phyloP scores from a whole-genome alignment of 1,140 invertebrate species.

The Lordiphosa clarofinis region DNA sequence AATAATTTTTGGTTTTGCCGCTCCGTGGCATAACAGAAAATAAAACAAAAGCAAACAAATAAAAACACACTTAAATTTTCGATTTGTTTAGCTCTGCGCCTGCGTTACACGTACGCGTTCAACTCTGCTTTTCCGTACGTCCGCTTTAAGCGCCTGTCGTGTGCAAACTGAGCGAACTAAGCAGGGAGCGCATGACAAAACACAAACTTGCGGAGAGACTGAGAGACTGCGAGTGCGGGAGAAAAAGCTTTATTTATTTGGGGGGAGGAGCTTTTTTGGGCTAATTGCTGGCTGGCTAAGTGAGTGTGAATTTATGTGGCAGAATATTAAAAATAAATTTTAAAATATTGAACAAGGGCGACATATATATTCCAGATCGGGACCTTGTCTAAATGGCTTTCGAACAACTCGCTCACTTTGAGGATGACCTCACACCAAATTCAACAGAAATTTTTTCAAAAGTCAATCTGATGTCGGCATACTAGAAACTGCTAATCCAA shows the following conservation, averaged over 20 bases:
- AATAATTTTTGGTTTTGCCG: constrained; percentile 18
- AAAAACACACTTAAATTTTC: constrained; percentile 37
- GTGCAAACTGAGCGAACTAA: constrained; percentile 41
- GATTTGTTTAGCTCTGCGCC: constrained; percentile 37
- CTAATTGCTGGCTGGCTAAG: constrained; percentile 45
- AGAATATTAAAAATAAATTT: constrained; percentile 34
- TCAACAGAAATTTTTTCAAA: constrained; percentile 21
- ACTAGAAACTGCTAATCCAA: constrained; percentile 2
- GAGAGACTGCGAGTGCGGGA: constrained; percentile 11
- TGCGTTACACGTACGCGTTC: constrained; percentile 41
- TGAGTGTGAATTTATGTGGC: constrained; percentile 62
- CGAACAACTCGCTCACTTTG: constrained; percentile 63
- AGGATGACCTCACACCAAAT: constrained; percentile 44
- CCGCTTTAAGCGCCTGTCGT: constrained; percentile 50
- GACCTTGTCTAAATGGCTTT: constrained; percentile 47
- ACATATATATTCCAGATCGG: constrained; percentile 47
- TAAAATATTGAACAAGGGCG: constrained; percentile 22
- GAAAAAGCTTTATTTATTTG: constrained; percentile 22
- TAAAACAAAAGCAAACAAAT: constrained; percentile 49
- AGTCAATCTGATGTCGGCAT: neutral
- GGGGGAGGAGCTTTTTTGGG: constrained; percentile 37
- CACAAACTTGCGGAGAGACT: constrained; percentile 11
- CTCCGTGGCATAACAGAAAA: constrained; percentile 29
- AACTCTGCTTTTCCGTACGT: constrained; percentile 38
- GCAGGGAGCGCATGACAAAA: constrained; percentile 41